A percentile compares a stretch with the other conserved stretches of the same genome.
Conservation (phyloP, 2,888 invertebrate genomes). For the Cataglyphis livida region DNA sequence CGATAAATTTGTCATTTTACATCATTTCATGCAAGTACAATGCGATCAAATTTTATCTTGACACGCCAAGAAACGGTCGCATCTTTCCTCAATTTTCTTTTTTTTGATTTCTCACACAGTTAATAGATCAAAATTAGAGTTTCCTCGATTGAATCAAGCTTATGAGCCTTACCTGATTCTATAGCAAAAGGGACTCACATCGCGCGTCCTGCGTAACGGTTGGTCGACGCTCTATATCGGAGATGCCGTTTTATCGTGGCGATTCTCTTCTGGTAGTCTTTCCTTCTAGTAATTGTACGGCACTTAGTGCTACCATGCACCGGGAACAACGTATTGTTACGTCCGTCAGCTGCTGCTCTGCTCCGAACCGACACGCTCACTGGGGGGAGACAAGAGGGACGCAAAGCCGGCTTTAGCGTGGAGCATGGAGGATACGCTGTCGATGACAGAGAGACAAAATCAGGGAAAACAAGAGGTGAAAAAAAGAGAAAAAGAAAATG, state of each 20-base stretch:
- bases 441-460: constrained; percentile 12
- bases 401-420: constrained; percentile 35
- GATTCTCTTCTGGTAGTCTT: constrained; percentile 56
- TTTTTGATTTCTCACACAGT: not conserved
- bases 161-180: constrained; percentile 29
- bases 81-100: not conserved
- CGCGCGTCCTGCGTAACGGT: constrained; percentile 23
- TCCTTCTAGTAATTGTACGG: constrained; percentile 59
- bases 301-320: constrained; percentile 64
- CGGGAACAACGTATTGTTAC: constrained; percentile 72
- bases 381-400: constrained; percentile 58
- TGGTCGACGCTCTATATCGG: constrained; percentile 24
- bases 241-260: constrained; percentile 30
- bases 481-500: constrained; percentile 3
- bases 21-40: not conserved
- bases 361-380: constrained; percentile 63
- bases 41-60: not conserved
- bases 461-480: not conserved
- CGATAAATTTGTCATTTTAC: not conserved
- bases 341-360: constrained; percentile 75
- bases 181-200: constrained; percentile 11
- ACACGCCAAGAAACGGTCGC: not conserved
- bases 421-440: constrained; percentile 48
- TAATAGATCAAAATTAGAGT: not conserved
- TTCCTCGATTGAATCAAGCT: not conserved